Percentiles rank a stretch among this genome's conserved stretches.
phyloP scores from a whole-genome alignment of 2,888 invertebrate genomes.

The Muscina levida region DNA sequence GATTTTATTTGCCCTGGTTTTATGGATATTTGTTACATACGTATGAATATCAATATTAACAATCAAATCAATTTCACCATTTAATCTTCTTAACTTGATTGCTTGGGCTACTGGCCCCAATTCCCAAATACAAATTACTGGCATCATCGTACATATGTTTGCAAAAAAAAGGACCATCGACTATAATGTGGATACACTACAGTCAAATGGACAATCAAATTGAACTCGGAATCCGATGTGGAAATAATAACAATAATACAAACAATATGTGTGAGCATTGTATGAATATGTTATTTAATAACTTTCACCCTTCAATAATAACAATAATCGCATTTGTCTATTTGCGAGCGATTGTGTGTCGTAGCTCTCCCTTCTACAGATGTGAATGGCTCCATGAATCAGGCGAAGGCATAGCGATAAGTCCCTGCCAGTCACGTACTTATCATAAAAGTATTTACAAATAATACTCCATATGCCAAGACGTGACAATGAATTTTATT shows the following conservation, averaged over 20 bases:
- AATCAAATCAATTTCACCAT: conserved; percentile 40
- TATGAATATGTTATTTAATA: conserved; percentile 45
- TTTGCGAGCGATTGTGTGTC: not conserved
- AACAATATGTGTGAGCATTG: not conserved
- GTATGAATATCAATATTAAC: conserved; percentile 11
- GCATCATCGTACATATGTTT: conserved; percentile 3
- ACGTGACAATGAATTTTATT: conserved; percentile 78
- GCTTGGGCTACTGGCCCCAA: conserved; percentile 20
- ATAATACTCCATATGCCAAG: conserved; percentile 78
- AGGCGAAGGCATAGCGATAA: conserved; percentile 11
- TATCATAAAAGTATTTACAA: conserved; percentile 78
- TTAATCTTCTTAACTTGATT: conserved; percentile 38
- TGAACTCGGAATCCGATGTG: conserved; percentile 10
- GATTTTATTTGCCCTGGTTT: conserved; percentile 30
- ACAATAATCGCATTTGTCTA: conserved; percentile 30
- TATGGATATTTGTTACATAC: conserved; percentile 27
- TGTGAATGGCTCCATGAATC: not conserved
- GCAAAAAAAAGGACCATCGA: not conserved
- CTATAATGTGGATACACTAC: conserved; percentile 1
- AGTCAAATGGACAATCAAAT: not conserved
- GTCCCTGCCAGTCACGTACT: conserved; percentile 73
- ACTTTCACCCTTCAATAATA: conserved; percentile 47
- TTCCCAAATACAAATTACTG: conserved; percentile 36
- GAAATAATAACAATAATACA: conserved; percentile 24
- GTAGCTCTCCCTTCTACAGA: not conserved